phyloP scores from a whole-genome alignment of 2,888 invertebrate species.

The Eupsilia transversa region DNA sequence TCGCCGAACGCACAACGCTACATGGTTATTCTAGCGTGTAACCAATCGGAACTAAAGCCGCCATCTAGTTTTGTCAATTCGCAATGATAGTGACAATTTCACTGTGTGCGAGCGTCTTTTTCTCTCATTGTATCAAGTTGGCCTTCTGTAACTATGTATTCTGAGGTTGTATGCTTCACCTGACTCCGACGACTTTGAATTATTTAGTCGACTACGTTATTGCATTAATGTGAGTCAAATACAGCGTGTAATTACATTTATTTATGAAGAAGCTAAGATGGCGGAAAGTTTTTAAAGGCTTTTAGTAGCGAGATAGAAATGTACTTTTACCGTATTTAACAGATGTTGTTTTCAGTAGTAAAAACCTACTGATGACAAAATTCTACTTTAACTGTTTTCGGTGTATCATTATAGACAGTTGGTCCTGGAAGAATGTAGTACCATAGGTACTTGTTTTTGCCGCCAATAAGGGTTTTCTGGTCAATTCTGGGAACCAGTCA shows the following conservation, averaged over 20 bases:
- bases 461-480: too few species aligned
- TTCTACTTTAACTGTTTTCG: not conserved
- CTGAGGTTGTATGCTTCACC: constrained; percentile 40
- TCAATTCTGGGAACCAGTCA: too few species aligned
- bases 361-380: not conserved
- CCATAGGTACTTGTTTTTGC: not conserved
- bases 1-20: not conserved
- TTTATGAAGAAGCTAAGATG: constrained; percentile 28
- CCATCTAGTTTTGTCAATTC: not conserved
- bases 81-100: not conserved
- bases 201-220: constrained; percentile 70
- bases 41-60: not conserved
- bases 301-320: not conserved
- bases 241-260: constrained; percentile 46
- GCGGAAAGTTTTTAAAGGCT: constrained; percentile 13
- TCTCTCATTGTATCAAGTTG: not conserved
- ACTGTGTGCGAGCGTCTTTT: not conserved
- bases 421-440: not conserved
- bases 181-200: constrained; percentile 67
- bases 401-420: not conserved
- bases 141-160: constrained; percentile 27
- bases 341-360: not conserved
- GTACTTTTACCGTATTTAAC: not conserved
- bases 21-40: not conserved
- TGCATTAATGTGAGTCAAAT: constrained; percentile 66